Evolutionary conservation across 1,140 invertebrate species (phyloP), one percentile per base, ranked within the genome.

Genomic region (Pachypsylla venusta): DNA sequence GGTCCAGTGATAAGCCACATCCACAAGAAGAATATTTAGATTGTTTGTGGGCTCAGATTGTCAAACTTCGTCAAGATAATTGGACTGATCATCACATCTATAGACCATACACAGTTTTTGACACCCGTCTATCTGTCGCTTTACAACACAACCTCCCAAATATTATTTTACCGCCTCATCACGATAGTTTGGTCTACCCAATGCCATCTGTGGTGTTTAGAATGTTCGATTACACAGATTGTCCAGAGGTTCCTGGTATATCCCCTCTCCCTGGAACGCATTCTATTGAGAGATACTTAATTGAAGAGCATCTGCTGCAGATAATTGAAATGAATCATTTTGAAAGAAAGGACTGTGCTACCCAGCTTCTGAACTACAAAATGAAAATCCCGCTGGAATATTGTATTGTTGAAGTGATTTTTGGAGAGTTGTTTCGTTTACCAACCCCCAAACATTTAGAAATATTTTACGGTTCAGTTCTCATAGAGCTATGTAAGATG

Each of bases 151-250:
- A 92, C 72, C 76, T 99, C 58, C 93, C 94, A 3, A 76, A 81
- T 53, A 86, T 98, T 62, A 75, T 84, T 48, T 82, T 88, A n/a
- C 89, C 89, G 2, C 89, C 90, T 0, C 93, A 98, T 74, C 87
- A 95, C 71, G 87, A 93, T 66, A 80, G 80, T 25, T 87, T 84
- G 68, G 74, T 79, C 20, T 97, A 98, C 73, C 92, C 95, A 1
- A 83, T 94, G 76, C 89, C 90, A 0, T 82, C 83, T 68, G 89
- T 92, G 2, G 86, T 93, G 5, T 95, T 87, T 75, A 81, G 88
- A 40, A 89, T 99, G 81, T 99, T 99, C 76, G 95, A 98, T 73
- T 97, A 98, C 69, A 97, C 94, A 3, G 95, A 99, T 74, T 97
- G 95, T 68, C 93, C 94, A 10, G 93, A 96, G 73, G 89, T 71